Evolutionary conservation across 2,113 vertebrate species (phyloP).

Genomic region (Rousettus leschenaultii): DNA sequence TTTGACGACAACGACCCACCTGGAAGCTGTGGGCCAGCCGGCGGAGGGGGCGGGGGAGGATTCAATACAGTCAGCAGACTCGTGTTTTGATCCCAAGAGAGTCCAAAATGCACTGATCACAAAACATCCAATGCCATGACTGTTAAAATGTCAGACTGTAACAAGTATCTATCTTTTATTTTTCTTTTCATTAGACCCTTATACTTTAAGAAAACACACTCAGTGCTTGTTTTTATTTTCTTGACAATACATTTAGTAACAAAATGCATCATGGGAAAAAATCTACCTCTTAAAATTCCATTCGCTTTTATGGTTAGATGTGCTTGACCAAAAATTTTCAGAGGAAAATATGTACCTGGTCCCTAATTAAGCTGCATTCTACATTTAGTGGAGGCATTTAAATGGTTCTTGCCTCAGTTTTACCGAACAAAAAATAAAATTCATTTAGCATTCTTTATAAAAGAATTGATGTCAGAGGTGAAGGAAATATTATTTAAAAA

Average conservation of each 20-base stretch:
- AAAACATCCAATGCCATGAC: constrained; percentile 72
- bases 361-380: constrained; percentile 73
- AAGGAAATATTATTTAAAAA: constrained; percentile 23
- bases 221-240: constrained; percentile 78
- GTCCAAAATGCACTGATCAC: constrained; percentile 79
- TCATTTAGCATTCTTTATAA: constrained; percentile 58
- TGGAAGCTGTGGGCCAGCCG: constrained; percentile 95
- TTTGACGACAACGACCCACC: constrained; percentile 98
- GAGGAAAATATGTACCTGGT: constrained; percentile 61
- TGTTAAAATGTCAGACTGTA: constrained; percentile 78
- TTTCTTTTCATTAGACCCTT: constrained; percentile 76
- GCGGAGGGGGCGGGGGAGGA: constrained; percentile 92
- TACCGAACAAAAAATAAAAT: constrained; percentile 50
- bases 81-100: constrained; percentile 89
- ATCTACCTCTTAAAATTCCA: constrained; percentile 87
- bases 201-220: constrained; percentile 74
- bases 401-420: constrained; percentile 62
- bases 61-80: constrained; percentile 95
- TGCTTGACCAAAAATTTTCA: constrained; percentile 74
- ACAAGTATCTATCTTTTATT: constrained; percentile 68
- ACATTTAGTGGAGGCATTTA: constrained; percentile 68
- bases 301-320: constrained; percentile 79
- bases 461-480: constrained; percentile 53
- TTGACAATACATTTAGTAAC: constrained; percentile 81
- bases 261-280: constrained; percentile 82